These are phyloP conservation scores for Ctenopoma multispine DNA, from an alignment of 2,797 vertebrate species.

Conservation along the genomic window DNA sequence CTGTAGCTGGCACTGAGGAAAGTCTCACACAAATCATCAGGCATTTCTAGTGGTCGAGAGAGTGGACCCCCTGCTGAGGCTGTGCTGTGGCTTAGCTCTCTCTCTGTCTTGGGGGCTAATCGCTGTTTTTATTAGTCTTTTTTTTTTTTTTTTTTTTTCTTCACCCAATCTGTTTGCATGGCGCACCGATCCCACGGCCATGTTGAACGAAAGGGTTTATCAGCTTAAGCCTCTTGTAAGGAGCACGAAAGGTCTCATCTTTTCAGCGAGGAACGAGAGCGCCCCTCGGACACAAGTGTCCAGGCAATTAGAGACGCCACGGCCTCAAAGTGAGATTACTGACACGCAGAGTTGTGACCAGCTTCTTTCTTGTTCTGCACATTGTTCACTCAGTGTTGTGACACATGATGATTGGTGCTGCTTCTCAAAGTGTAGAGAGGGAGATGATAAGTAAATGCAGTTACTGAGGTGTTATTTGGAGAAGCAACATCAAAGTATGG, in stretches of 20 bases:
- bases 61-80: slow-evolving; percentile 74
- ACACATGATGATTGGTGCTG: slow-evolving; percentile 38
- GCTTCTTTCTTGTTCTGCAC: slow-evolving; percentile 42
- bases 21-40: slow-evolving; percentile 44
- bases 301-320: slow-evolving; percentile 80
- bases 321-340: slow-evolving; percentile 78
- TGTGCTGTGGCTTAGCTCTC: slow-evolving; percentile 69
- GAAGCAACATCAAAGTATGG: slow-evolving; percentile 34
- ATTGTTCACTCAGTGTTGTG: slow-evolving; percentile 46
- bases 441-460: slow-evolving; percentile 29
- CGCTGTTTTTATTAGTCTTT: slow-evolving; percentile 82
- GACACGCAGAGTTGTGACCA: slow-evolving; percentile 45
- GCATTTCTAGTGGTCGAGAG: slow-evolving; percentile 41
- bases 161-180: slow-evolving; percentile 70
- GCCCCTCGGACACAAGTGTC: slow-evolving; percentile 77
- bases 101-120: slow-evolving; percentile 80
- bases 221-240: slow-evolving; percentile 85
- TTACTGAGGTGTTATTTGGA: slow-evolving; percentile 26
- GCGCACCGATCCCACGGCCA: slow-evolving; percentile 65
- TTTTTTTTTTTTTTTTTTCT: slow-evolving; percentile 64
- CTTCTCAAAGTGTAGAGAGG: slow-evolving; percentile 36
- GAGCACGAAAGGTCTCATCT: slow-evolving; percentile 79
- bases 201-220: slow-evolving; percentile 83
- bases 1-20: slow-evolving; percentile 29
- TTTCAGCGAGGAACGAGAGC: slow-evolving; percentile 70